These are phyloP conservation scores for Aethes cnicana DNA, from an alignment of 2,888 invertebrate species.

Conservation along the genomic window DNA sequence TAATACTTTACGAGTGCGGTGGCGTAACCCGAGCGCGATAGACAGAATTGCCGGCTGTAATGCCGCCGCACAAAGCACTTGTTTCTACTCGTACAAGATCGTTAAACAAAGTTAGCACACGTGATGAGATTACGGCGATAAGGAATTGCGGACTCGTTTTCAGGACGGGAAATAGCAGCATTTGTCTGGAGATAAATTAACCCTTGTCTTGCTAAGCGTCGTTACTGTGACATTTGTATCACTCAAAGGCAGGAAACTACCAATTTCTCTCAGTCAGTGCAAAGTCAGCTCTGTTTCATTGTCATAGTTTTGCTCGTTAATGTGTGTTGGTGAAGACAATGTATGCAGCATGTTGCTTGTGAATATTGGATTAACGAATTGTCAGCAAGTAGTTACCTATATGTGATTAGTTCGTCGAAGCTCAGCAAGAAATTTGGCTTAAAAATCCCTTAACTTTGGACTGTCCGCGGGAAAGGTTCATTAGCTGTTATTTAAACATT, in stretches of 20 bases:
- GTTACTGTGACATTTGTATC: slow-evolving; percentile 64
- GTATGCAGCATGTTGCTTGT: slow-evolving; percentile 3
- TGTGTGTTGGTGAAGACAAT: slow-evolving; percentile 5
- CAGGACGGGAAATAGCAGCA: slow-evolving; percentile 39
- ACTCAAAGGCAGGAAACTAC: slow-evolving; percentile 66
- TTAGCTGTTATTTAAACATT: no score
- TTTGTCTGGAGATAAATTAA: slow-evolving; percentile 62
- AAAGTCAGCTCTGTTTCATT: slow-evolving; percentile 46
- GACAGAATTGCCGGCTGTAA: slow-evolving; percentile 29
- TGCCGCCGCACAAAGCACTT: slow-evolving; percentile 23
- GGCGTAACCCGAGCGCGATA: slow-evolving; percentile 32
- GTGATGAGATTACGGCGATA: slow-evolving; percentile 24
- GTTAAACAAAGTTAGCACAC: slow-evolving; percentile 25
- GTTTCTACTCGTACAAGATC: slow-evolving; percentile 22
- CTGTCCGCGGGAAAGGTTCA: no score
- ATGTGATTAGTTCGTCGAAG: no score
- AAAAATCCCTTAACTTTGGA: no score
- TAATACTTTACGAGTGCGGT: slow-evolving; percentile 20
- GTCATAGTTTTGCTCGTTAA: slow-evolving; percentile 20
- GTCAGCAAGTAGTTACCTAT: no score
- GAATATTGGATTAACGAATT: no score
- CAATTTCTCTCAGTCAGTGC: slow-evolving; percentile 63
- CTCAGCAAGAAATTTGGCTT: no score
- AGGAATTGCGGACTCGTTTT: slow-evolving; percentile 27
- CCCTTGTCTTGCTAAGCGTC: slow-evolving; percentile 57